A percentile compares a stretch with the other conserved stretches of the same genome.
Evolutionary conservation across 2,888 invertebrate genomes (phyloP).

Genomic region (Caenorhabditis angaria): DNA sequence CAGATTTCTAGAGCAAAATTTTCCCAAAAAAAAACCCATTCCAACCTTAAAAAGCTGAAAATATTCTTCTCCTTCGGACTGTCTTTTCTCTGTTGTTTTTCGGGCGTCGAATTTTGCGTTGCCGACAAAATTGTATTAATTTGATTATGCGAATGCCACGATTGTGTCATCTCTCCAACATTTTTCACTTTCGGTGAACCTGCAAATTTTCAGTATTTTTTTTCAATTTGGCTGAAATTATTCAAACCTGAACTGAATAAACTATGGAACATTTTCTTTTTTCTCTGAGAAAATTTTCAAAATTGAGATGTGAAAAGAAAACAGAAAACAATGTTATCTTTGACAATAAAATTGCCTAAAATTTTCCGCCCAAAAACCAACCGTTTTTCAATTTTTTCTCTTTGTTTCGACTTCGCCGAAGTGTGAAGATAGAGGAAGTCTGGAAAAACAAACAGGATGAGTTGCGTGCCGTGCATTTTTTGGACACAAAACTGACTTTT

Average conservation of each 20-base stretch:
- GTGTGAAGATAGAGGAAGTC: conserved; percentile 50
- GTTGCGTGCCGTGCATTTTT: too few relatives aligned
- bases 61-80: conserved; percentile 42
- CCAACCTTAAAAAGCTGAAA: conserved; percentile 55
- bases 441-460: neutral
- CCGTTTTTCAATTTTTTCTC: conserved; percentile 47
- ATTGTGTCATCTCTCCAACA: conserved; percentile 43
- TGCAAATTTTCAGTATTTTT: conserved; percentile 7
- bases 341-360: neutral
- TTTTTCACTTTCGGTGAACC: conserved; percentile 28
- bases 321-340: neutral
- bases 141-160: conserved; percentile 46
- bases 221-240: neutral
- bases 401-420: conserved; percentile 54
- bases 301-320: too few relatives aligned
- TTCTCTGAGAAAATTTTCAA: too few relatives aligned
- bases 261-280: conserved; percentile 26
- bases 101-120: conserved; percentile 18
- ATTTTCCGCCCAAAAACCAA: conserved; percentile 7
- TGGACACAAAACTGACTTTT: conserved; percentile 33
- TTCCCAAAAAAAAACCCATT: neutral
- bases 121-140: conserved; percentile 30
- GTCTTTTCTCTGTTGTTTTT: conserved; percentile 12
- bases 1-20: too few relatives aligned
- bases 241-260: conserved; percentile 6